Evolutionary conservation across 2,888 invertebrate species (phyloP).

Genomic region (Drosophila mayaguana): DNA sequence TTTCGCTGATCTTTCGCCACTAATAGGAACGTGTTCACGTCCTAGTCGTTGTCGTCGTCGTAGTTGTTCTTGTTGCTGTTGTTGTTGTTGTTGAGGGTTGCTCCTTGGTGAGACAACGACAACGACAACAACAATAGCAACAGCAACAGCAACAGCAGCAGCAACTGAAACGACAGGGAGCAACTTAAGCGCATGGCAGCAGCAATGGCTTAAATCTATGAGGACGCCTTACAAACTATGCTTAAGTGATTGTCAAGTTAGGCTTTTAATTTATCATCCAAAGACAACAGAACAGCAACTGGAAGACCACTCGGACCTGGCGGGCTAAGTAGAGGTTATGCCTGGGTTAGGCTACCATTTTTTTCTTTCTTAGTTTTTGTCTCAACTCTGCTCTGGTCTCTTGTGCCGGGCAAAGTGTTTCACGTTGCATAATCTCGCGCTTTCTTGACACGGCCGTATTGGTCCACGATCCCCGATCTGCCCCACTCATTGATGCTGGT

Average conservation of each 20-base stretch:
- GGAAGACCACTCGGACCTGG: slow-evolving; percentile 51
- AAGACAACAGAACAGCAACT: slow-evolving; percentile 80
- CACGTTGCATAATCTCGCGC: slow-evolving; percentile 76
- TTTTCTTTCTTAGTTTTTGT: slow-evolving; percentile 46
- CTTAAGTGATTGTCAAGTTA: slow-evolving; percentile 85
- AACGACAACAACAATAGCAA: slow-evolving; percentile 48
- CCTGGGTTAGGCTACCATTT: slow-evolving; percentile 74
- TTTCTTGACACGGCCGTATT: slow-evolving; percentile 56
- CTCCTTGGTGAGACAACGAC: slow-evolving; percentile 57
- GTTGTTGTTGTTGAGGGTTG: slow-evolving; percentile 37
- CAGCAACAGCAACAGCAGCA: slow-evolving; percentile 38
- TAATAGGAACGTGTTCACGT: slow-evolving; percentile 81
- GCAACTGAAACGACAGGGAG: slow-evolving; percentile 53
- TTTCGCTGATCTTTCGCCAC: slow-evolving; percentile 83
- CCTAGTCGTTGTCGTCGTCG: slow-evolving; percentile 57
- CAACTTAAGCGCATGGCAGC: slow-evolving; percentile 60
- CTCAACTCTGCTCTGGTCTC: slow-evolving; percentile 27
- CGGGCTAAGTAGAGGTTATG: slow-evolving; percentile 77
- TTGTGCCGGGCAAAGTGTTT: slow-evolving; percentile 69
- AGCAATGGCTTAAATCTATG: slow-evolving; percentile 76
- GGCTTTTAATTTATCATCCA: slow-evolving; percentile 85
- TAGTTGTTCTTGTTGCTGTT: slow-evolving; percentile 33
- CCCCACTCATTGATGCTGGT: slow-evolving; percentile 5
- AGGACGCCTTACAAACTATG: slow-evolving; percentile 83
- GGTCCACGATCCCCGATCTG: not conserved